Percentiles rank a stretch among this genome's conserved stretches.
Conservation (phyloP, 1,140 invertebrate genomes). For the Danaus plexippus region DNA sequence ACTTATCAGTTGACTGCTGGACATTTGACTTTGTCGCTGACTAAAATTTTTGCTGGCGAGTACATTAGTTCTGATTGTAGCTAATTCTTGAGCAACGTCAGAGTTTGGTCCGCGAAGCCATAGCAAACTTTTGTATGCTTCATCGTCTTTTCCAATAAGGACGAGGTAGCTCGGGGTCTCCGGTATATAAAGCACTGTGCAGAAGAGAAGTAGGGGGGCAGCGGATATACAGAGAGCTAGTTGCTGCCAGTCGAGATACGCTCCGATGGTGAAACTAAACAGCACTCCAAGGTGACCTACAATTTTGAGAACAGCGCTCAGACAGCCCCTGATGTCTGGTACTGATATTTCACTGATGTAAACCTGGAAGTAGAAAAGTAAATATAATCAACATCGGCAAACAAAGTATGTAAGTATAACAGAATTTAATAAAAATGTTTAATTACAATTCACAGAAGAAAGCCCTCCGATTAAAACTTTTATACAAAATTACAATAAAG, state of each 20-base stretch:
- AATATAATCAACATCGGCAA: background rate
- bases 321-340: slow-evolving; percentile 86
- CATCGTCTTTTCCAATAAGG: slow-evolving; percentile 75
- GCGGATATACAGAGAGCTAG: slow-evolving; percentile 84
- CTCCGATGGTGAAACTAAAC: slow-evolving; percentile 86
- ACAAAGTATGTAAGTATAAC: slow-evolving; percentile 1
- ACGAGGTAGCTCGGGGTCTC: slow-evolving; percentile 81
- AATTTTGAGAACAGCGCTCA: slow-evolving; percentile 90
- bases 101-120: slow-evolving; percentile 84
- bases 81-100: slow-evolving; percentile 81
- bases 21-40: slow-evolving; percentile 64
- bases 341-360: slow-evolving; percentile 94
- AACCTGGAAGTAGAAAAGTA: slow-evolving; percentile 75
- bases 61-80: slow-evolving; percentile 79
- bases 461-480: too few species aligned
- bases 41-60: slow-evolving; percentile 70
- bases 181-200: slow-evolving; percentile 75
- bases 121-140: slow-evolving; percentile 81
- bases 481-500: slow-evolving; percentile 6
- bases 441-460: too few species aligned
- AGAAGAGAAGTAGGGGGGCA: slow-evolving; percentile 75
- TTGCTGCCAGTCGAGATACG: slow-evolving; percentile 88
- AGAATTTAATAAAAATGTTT: background rate
- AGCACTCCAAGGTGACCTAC: slow-evolving; percentile 88
- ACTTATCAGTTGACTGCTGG: slow-evolving; percentile 49